A percentile compares a stretch with the other conserved stretches of the same genome.
These are phyloP conservation scores for Glossophaga mutica DNA, from an alignment of 2,797 vertebrate species.

Conservation along the genomic window DNA sequence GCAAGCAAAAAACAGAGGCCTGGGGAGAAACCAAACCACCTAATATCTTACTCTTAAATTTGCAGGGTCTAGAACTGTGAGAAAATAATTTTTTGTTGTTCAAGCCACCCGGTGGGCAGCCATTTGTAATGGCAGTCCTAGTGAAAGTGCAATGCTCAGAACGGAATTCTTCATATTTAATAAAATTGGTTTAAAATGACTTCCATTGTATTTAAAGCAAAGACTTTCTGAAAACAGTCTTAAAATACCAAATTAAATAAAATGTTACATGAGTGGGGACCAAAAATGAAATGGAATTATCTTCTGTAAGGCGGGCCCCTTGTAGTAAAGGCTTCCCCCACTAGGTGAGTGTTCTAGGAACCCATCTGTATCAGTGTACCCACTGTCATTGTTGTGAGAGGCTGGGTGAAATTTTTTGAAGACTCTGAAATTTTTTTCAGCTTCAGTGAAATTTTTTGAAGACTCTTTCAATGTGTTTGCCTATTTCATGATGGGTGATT, in stretches of 20 bases:
- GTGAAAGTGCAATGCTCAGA: background rate
- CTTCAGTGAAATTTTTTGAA: background rate
- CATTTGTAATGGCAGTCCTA: background rate
- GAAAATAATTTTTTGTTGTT: background rate
- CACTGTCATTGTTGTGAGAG: background rate
- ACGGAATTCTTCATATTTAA: background rate
- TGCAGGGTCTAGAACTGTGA: background rate
- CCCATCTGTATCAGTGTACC: background rate
- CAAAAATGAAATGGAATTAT: background rate
- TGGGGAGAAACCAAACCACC: background rate
- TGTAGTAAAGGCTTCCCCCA: background rate
- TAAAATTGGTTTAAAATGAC: background rate
- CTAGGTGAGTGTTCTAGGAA: background rate
- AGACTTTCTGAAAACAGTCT: background rate
- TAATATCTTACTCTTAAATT: background rate
- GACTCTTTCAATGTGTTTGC: background rate
- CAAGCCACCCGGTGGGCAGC: background rate
- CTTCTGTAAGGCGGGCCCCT: background rate
- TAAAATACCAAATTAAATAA: background rate
- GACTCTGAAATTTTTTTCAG: too few species aligned
- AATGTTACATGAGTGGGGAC: background rate
- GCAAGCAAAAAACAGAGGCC: background rate
- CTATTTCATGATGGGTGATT: background rate
- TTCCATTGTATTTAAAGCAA: background rate
- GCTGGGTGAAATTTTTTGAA: background rate